Evolutionary conservation across 2,888 invertebrate species (phyloP), one percentile per base, ranked within the genome.

Genomic region (Cataglyphis cursor): DNA sequence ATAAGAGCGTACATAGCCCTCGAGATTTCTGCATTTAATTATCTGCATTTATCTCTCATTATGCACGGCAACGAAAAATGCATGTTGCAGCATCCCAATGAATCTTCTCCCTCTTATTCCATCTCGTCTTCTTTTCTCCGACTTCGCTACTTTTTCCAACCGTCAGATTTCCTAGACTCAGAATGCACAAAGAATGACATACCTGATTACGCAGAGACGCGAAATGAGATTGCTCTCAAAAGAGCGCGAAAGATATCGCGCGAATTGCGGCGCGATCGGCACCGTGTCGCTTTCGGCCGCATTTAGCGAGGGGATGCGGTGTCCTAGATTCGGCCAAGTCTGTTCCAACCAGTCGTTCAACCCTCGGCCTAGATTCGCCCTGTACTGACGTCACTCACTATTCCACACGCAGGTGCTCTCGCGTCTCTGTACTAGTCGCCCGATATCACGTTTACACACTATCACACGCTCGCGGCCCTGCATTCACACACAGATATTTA

Each of bases 331-430:
- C 90, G 90, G 91, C 91, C 88, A 90, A 91, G 91, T 90, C 90
- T 88, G 92, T 93, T 93, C 91, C 90, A 92, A 91, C 51, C 92
- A 94, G 94, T 94, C 94, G 93, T 94, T 94, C 94, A 94, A 94
- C 94, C 93, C 94, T 92, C 93, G 94, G 91, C 94, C 94, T 94
- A 94, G 93, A 92, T 94, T 92, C 90, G 86, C 72, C 59, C 35
- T 59, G 80, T 87, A 84, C 92, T 93, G 93, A 93, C 94, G 93
- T 93, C 94, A 93, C 92, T 90, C 91, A 84, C 88, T 85, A 85
- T 85, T 84, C 86, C 88, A 85, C 83, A 80, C 81, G 78, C 87
- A 81, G 73, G 41, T 78, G 70, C 64, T 74, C 70, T 74, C 70
- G 61, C 12, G 65, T 61, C 59, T 12, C 44, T 59, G 72, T 80